Evolutionary conservation across 2,113 vertebrate species (phyloP), one percentile per base, ranked within the genome.

Genomic region (Pseudorhombus dupliciocellatus): DNA sequence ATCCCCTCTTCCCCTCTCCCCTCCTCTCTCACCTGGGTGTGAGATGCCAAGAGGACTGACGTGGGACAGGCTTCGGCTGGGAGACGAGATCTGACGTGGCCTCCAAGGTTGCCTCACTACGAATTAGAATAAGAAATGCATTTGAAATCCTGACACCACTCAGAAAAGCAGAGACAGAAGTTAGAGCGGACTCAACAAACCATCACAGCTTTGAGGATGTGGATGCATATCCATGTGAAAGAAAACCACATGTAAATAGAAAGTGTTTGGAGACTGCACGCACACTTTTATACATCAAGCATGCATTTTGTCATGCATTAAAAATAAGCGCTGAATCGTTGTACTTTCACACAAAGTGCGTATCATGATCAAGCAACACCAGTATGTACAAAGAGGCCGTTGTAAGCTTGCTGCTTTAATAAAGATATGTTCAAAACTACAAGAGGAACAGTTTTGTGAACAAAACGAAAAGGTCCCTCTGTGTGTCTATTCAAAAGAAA

Each of bases 11-110:
- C 83, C 71, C 67, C n/a, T 61, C 55, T 73, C 75, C 85, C 90
- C 84, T 84, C 85, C 87, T 84, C 89, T 92, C 61, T 90, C 93
- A 93, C 90, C 80, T 86, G 80, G 81, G 92, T 93, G 92, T 90
- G 90, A 93, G 70, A 92, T 81, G 83, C 86, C 77, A 75, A 70
- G 66, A 73, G 60, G 63, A 63, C 63, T 18, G 50, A 66, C n/a
- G 1, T 3, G 26, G 26, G 26, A 22, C 63, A 40, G 30, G 46
- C 62, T 52, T 48, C n/a, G 14, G 46, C 46, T 16, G n/a, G 26
- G 26, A 30, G 4, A 42, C 67, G 63, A 69, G 30, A 51, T 25
- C 9, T 3, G 30, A 65, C 51, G 55, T 25, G 25, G 28, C 8
- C 37, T 54, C 18, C 48, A 24, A 59, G 24, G 44, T 58, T 4